Conservation (phyloP, 2,888 invertebrate species). For the Bursaphelenchus okinawaensis region DNA sequence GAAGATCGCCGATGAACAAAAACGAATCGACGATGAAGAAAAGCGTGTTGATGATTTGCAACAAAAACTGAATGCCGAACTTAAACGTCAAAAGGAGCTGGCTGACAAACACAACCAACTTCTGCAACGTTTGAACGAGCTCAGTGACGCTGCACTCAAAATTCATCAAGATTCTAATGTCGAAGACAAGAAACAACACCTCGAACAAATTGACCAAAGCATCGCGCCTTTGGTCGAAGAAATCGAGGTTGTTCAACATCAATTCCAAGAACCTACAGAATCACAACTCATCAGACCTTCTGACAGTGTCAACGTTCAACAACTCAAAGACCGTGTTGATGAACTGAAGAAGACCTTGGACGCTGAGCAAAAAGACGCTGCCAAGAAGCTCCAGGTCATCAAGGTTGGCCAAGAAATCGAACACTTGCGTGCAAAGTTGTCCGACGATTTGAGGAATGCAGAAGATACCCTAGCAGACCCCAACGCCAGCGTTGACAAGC, state of each 20-base stretch:
- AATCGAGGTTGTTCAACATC: background rate
- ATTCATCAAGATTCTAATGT: conserved; percentile 11
- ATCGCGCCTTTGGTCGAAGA: conserved; percentile 8
- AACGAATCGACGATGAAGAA: background rate
- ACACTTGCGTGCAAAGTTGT: background rate
- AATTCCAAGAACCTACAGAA: background rate
- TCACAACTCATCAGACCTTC: background rate
- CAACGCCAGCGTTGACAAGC: conserved; percentile 4
- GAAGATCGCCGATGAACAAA: background rate
- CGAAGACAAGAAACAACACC: conserved; percentile 1
- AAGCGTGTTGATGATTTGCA: background rate
- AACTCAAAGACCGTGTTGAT: background rate
- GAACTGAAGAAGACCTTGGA: background rate
- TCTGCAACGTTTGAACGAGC: conserved; percentile 14
- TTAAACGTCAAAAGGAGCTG: conserved; percentile 16
- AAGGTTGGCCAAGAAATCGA: background rate
- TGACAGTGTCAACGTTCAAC: background rate
- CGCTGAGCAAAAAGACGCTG: background rate
- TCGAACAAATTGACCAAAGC: conserved; percentile 1
- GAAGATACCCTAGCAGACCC: conserved; percentile 3
- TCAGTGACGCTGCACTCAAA: conserved; percentile 20
- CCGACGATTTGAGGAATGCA: background rate
- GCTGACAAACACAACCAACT: conserved; percentile 16
- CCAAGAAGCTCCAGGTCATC: background rate
- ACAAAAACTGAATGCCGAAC: conserved; percentile 20